Percentiles rank a stretch among this genome's conserved stretches.
Evolutionary conservation across 1,140 invertebrate genomes (phyloP).

Genomic region (Papilio aristodemus): DNA sequence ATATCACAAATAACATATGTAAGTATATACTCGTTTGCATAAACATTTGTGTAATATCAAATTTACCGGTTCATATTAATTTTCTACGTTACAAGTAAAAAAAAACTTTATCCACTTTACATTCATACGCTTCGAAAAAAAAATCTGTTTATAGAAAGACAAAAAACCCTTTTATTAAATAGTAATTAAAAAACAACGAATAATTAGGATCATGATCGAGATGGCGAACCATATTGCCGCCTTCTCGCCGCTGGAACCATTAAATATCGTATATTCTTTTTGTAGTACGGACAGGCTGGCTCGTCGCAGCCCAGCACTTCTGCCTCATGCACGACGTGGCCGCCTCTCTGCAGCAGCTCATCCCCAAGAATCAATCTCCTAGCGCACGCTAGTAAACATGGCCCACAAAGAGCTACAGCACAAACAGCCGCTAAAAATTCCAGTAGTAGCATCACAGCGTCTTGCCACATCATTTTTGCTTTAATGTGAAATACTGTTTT

Average conservation of each 20-base stretch:
- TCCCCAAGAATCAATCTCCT: conserved; percentile 62
- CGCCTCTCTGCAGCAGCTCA: conserved; percentile 53
- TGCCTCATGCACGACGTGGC: conserved; percentile 51
- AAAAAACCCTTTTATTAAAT: conserved; percentile 17
- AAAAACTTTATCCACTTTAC: too few relatives aligned
- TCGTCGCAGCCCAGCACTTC: conserved; percentile 72
- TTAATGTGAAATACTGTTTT: conserved; percentile 4
- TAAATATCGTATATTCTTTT: conserved; percentile 65
- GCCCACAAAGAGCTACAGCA: conserved; percentile 66
- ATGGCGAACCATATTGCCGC: conserved; percentile 52
- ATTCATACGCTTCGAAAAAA: conserved; percentile 31
- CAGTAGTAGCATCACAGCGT: conserved; percentile 63
- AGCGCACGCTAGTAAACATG: conserved; percentile 65
- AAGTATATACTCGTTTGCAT: too few relatives aligned
- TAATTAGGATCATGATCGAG: conserved; percentile 43
- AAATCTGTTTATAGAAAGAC: conserved; percentile 22
- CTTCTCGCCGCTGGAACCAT: conserved; percentile 63
- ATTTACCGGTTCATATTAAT: too few relatives aligned
- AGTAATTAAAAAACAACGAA: conserved; percentile 34
- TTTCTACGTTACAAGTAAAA: too few relatives aligned
- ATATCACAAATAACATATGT: too few relatives aligned
- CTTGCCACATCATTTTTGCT: conserved; percentile 57
- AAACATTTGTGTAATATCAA: too few relatives aligned
- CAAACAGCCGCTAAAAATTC: conserved; percentile 68
- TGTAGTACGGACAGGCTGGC: conserved; percentile 72